These are phyloP conservation scores for Darevskia mixta DNA, from an alignment of 2,797 vertebrate species.

Conservation along the genomic window DNA sequence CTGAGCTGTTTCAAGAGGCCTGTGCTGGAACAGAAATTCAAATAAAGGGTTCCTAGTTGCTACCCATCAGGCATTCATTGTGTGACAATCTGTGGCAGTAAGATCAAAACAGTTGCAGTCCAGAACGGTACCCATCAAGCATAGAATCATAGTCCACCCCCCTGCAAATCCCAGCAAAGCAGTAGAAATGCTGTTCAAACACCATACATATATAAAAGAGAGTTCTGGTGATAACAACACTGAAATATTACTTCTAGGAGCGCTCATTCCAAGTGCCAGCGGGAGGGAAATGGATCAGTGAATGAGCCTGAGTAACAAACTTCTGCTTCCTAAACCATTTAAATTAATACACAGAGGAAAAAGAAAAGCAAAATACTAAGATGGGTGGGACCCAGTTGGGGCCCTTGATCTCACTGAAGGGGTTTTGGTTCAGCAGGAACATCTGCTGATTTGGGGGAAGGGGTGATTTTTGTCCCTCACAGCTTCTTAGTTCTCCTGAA, in stretches of 20 bases:
- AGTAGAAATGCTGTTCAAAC: neutral
- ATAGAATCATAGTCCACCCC: too few relatives aligned
- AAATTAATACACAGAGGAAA: neutral
- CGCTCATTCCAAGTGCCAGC: neutral
- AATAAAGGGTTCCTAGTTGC: neutral
- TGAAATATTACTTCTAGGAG: neutral
- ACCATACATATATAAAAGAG: neutral
- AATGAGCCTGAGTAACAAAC: neutral
- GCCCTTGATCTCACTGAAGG: neutral
- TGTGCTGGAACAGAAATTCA: neutral
- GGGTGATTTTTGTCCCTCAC: too few relatives aligned
- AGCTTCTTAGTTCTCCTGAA: too few relatives aligned
- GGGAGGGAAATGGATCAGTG: neutral
- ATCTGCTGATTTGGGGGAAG: neutral
- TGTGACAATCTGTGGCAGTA: neutral
- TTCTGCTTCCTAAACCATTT: conserved; percentile 12
- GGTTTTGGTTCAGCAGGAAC: neutral
- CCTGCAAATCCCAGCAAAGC: neutral
- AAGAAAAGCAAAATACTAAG: neutral
- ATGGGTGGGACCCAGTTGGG: neutral
- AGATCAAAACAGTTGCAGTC: neutral
- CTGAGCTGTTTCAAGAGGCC: neutral
- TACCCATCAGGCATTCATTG: neutral
- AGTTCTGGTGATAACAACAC: neutral
- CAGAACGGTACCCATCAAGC: neutral